Percentiles rank a stretch among this genome's conserved stretches.
Evolutionary conservation across 1,140 invertebrate genomes (phyloP).

Genomic region (Saxidomus purpurata): DNA sequence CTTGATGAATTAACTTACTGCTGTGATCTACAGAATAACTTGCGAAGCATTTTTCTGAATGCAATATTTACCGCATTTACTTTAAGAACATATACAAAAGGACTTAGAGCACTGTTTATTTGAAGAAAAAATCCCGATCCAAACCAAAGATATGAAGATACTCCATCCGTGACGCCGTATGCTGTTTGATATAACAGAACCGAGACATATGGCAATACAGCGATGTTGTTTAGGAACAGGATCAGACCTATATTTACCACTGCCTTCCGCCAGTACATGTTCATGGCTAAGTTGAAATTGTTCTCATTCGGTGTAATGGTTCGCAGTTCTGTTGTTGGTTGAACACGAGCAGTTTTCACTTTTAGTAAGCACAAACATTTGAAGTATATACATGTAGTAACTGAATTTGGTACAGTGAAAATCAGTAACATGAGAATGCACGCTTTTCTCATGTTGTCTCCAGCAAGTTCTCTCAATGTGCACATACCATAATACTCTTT

Average conservation of each 20-base stretch:
- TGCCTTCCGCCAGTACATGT: background rate
- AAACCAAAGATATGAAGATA: background rate
- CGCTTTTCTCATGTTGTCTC: background rate
- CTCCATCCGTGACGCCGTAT: too few relatives aligned
- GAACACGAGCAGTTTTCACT: background rate
- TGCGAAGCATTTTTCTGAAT: constrained; percentile 2
- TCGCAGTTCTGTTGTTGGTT: background rate
- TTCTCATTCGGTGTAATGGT: background rate
- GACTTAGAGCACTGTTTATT: constrained; percentile 36
- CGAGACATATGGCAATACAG: background rate
- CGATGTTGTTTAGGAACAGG: background rate
- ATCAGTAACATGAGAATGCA: background rate
- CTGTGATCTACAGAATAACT: background rate
- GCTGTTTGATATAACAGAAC: background rate
- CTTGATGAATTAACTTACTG: too few relatives aligned
- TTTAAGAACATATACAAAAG: constrained; percentile 2
- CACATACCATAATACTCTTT: background rate
- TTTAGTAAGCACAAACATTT: background rate
- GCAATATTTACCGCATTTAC: background rate
- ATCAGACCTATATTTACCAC: background rate
- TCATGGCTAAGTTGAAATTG: background rate
- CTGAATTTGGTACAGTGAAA: background rate
- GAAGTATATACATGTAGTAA: background rate
- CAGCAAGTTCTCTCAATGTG: background rate
- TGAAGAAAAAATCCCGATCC: constrained; percentile 6